These are phyloP conservation scores for Chymomyza amoena DNA, from an alignment of 2,888 invertebrate genomes.

Conservation along the genomic window DNA sequence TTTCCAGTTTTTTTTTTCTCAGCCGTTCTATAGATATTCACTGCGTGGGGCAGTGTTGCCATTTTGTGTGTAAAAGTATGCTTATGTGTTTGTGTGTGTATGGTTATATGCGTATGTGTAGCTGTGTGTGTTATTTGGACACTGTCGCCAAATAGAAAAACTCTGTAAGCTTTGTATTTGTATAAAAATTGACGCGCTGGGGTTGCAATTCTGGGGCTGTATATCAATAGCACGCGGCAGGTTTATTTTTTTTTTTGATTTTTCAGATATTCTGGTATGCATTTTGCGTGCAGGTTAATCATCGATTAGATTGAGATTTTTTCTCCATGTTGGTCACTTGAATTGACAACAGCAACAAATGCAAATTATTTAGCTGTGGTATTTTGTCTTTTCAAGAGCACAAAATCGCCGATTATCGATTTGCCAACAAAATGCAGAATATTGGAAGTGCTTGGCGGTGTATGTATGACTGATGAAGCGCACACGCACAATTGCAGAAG, in stretches of 20 bases:
- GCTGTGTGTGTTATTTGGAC: conserved; percentile 51
- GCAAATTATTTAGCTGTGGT: conserved; percentile 16
- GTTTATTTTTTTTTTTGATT: background rate
- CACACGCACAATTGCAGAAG: conserved; percentile 55
- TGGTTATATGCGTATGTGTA: no score
- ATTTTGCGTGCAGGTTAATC: conserved; percentile 33
- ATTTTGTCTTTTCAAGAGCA: conserved; percentile 23
- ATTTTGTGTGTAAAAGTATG: conserved; percentile 23
- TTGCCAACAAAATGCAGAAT: conserved; percentile 42
- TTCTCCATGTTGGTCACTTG: conserved; percentile 35
- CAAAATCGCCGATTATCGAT: conserved; percentile 58
- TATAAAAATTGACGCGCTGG: background rate
- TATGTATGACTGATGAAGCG: background rate
- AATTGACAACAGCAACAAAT: background rate
- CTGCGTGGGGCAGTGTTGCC: conserved; percentile 36
- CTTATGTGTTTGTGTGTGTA: background rate
- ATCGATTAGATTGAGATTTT: conserved; percentile 40
- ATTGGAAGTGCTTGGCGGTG: conserved; percentile 27
- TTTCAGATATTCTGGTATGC: background rate
- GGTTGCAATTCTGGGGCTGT: background rate
- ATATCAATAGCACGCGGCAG: background rate
- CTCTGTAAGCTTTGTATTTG: conserved; percentile 21
- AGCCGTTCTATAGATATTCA: conserved; percentile 7
- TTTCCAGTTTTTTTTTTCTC: conserved; percentile 37
- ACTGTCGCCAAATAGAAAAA: conserved; percentile 63